Conservation (phyloP, 2,888 invertebrate genomes). For the Adelognathus sp. region DNA sequence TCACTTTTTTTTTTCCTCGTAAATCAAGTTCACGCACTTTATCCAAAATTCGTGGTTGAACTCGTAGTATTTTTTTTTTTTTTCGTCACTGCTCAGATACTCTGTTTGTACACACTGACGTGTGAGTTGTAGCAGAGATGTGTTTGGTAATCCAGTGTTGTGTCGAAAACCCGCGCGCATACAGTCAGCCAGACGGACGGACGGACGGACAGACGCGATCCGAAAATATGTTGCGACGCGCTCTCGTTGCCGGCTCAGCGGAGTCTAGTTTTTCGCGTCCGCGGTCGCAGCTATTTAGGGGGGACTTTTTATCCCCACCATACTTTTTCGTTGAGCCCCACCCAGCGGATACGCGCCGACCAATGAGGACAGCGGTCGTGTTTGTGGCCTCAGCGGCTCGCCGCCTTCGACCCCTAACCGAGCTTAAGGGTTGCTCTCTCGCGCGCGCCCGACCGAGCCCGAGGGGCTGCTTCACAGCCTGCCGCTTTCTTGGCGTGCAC, state of each 20-base stretch:
- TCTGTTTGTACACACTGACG: neutral
- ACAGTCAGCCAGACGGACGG: neutral
- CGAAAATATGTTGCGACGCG: slow-evolving; percentile 63
- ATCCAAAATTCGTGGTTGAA: slow-evolving; percentile 31
- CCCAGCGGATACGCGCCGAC: slow-evolving; percentile 79
- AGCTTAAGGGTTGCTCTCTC: slow-evolving; percentile 64
- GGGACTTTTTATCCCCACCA: slow-evolving; percentile 80
- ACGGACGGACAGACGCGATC: neutral
- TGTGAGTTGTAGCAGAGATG: neutral
- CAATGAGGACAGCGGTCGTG: slow-evolving; percentile 81
- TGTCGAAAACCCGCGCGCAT: neutral
- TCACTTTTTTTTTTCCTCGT: neutral
- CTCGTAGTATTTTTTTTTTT: slow-evolving; percentile 4
- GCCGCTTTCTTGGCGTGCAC: slow-evolving; percentile 67
- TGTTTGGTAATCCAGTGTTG: slow-evolving; percentile 32
- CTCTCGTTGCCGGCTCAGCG: slow-evolving; percentile 79
- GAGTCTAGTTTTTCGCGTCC: slow-evolving; percentile 80
- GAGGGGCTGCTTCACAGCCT: slow-evolving; percentile 71
- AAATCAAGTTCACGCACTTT: slow-evolving; percentile 29
- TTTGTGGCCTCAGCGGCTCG: slow-evolving; percentile 81
- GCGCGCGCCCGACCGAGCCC: slow-evolving; percentile 57
- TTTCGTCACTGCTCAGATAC: neutral
- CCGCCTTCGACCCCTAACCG: slow-evolving; percentile 78
- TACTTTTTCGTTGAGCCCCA: slow-evolving; percentile 77
- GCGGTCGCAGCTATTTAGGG: slow-evolving; percentile 79